Evolutionary conservation across 2,888 invertebrate genomes (phyloP).

Genomic region (Ormyrus pomaceus): DNA sequence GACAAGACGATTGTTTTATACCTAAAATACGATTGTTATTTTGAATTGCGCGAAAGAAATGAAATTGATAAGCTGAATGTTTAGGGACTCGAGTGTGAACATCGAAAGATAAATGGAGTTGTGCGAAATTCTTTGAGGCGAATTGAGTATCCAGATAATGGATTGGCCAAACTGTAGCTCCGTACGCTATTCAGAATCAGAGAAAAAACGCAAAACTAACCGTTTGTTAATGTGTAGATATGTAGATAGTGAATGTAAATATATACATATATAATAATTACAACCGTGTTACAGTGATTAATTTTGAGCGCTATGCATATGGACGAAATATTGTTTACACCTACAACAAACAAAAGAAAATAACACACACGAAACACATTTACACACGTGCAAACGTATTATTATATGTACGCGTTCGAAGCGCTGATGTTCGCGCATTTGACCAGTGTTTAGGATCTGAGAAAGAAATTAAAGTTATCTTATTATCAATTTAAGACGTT

Average conservation of each 20-base stretch:
- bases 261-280: conserved; percentile 67
- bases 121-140: conserved; percentile 19
- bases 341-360: conserved; percentile 44
- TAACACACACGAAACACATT: conserved; percentile 53
- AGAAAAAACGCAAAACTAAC: conserved; percentile 68
- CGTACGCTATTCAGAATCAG: conserved; percentile 49
- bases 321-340: conserved; percentile 56
- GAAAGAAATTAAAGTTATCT: conserved; percentile 52
- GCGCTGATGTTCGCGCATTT: conserved; percentile 55
- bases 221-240: conserved; percentile 76
- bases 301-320: conserved; percentile 58
- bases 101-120: conserved; percentile 47
- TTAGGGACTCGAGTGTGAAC: conserved; percentile 41
- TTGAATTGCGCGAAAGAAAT: conserved; percentile 44
- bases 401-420: conserved; percentile 54
- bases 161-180: conserved; percentile 44
- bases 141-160: conserved; percentile 39
- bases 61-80: conserved; percentile 39
- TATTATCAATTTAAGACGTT: conserved; percentile 55
- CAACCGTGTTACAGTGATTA: conserved; percentile 66
- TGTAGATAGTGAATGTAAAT: conserved; percentile 75
- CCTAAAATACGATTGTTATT: conserved; percentile 52
- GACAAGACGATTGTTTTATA: conserved; percentile 54
- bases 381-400: conserved; percentile 55
- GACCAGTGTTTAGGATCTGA: conserved; percentile 62